Evolutionary conservation across 2,888 invertebrate genomes (phyloP), one percentile per base, ranked within the genome.

Genomic region (Cotesia congregata): DNA sequence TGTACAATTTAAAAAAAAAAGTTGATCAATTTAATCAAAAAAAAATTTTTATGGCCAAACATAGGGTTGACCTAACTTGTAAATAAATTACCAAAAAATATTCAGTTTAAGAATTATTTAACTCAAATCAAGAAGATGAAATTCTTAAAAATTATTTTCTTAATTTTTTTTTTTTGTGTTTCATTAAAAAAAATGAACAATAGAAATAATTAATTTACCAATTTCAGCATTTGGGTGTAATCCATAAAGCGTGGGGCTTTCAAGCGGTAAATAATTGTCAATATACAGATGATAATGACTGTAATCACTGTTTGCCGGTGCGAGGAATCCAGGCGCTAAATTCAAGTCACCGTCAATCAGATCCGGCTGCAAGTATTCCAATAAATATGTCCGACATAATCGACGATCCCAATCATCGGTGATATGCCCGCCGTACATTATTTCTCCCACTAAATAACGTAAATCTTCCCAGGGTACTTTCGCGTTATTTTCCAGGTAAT

Each of bases 371-470:
- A 98, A 94, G 88, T 95, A 97, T 86, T 96, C 97, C 82, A 95
- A 92, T 67, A 98, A 91, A 90, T 96, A 97, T 0, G 95, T 95
- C 72, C 94, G 92, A 86, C 98, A 98, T 3, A 98, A 92, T 61
- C 96, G 91, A 68, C 98, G 91, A 89, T 98, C 98, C 97, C 97
- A 98, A 89, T 98, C 98, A 86, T 98, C 98, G 0, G 98, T 98
- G 84, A 98, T 98, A 87, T 98, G 98, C 0, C 98, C 98, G 0
- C 98, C 98, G 86, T 98, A 98, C 98, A 98, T 98, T 83, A 98
- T 98, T 90, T 98, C 98, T 0, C 98, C 98, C 87, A 98, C 98
- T 20, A 98, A 91, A 88, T 98, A 98, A 1, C 98, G 93, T 83
- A 98, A 90, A 90, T 98, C 98, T 89, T 98, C 98, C 96, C 97